Evolutionary conservation across 1,140 invertebrate genomes (phyloP).

Genomic region (Riptortus pedestris): DNA sequence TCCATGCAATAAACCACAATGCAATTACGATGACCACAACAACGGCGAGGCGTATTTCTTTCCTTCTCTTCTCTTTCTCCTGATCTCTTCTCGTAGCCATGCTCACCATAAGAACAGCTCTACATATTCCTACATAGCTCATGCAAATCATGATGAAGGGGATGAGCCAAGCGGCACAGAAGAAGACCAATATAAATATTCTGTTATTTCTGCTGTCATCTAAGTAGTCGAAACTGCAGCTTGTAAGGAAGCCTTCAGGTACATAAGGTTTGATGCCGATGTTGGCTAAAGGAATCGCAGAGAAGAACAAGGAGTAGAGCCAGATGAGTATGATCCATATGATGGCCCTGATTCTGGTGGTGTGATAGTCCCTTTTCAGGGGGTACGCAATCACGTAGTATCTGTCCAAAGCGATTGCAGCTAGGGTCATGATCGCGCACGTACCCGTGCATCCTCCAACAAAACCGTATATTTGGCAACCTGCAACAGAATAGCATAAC

Average conservation of each 20-base stretch:
- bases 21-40: slow-evolving; percentile 54
- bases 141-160: slow-evolving; percentile 57
- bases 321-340: slow-evolving; percentile 53
- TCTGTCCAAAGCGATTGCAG: slow-evolving; percentile 57
- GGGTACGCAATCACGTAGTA: slow-evolving; percentile 62
- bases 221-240: slow-evolving; percentile 72
- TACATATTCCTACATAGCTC: slow-evolving; percentile 55
- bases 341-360: slow-evolving; percentile 49
- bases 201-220: slow-evolving; percentile 44
- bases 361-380: slow-evolving; percentile 47
- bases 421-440: slow-evolving; percentile 56
- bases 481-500: slow-evolving; percentile 45
- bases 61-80: slow-evolving; percentile 52
- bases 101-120: slow-evolving; percentile 27
- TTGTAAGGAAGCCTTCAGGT: slow-evolving; percentile 66
- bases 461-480: slow-evolving; percentile 58
- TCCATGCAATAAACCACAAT: slow-evolving; percentile 65
- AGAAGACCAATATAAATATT: slow-evolving; percentile 55
- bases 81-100: slow-evolving; percentile 39
- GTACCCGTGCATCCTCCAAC: slow-evolving; percentile 58
- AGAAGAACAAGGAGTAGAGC: slow-evolving; percentile 57
- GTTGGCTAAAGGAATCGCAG: slow-evolving; percentile 52
- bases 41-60: slow-evolving; percentile 53
- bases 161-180: slow-evolving; percentile 53
- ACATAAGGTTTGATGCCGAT: slow-evolving; percentile 60